Evolutionary conservation across 2,888 invertebrate species (phyloP).

Genomic region (Flexamia atlantica): DNA sequence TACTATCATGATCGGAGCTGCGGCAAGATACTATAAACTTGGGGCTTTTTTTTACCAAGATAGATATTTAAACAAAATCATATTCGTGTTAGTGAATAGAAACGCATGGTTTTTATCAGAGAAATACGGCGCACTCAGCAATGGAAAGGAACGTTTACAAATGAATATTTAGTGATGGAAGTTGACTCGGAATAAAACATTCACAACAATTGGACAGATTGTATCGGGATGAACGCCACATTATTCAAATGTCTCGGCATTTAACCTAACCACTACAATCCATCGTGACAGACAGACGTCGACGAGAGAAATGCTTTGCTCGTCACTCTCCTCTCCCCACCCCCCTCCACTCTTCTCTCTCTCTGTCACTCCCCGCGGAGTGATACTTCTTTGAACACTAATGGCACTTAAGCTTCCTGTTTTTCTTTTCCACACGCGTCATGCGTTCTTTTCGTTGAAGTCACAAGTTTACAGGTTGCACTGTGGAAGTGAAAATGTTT

Average conservation of each 20-base stretch:
- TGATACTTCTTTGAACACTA: constrained; percentile 17
- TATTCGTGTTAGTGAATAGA: too few relatives aligned
- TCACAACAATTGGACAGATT: not conserved
- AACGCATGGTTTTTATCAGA: not conserved
- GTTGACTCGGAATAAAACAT: constrained; percentile 19
- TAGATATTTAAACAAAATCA: too few relatives aligned
- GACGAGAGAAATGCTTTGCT: constrained; percentile 2
- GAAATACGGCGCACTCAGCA: not conserved
- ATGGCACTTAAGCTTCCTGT: constrained; percentile 23
- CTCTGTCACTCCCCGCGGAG: constrained; percentile 13
- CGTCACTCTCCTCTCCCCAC: not conserved
- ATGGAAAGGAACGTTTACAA: not conserved
- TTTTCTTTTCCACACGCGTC: constrained; percentile 6
- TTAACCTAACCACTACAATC: constrained; percentile 35
- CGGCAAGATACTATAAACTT: too few relatives aligned
- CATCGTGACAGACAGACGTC: constrained; percentile 28
- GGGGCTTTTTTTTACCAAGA: too few relatives aligned
- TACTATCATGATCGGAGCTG: too few relatives aligned
- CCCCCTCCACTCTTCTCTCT: too few relatives aligned
- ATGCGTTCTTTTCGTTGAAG: not conserved
- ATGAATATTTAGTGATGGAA: not conserved
- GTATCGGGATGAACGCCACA: constrained; percentile 14
- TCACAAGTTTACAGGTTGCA: too few relatives aligned
- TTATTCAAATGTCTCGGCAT: constrained; percentile 34
- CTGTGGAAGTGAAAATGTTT: too few relatives aligned